Base-by-base conservation (phyloP, 2,888 invertebrate species). In the Phyllotreta cruciferae region DNA sequence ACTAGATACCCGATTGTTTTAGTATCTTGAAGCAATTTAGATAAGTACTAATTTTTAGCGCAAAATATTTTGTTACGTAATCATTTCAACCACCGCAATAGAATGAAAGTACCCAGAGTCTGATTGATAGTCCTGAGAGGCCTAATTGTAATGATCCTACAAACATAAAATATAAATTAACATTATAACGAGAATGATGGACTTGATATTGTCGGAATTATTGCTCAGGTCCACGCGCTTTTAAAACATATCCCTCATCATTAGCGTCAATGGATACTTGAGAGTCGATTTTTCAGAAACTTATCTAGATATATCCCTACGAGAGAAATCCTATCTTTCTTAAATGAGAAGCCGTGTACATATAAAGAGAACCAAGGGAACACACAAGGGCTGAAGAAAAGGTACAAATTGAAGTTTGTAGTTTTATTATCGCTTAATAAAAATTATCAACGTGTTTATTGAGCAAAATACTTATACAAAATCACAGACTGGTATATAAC, bases 161-260 rank as follows among this genome's bases (percentile, higher is more conserved):
- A 62, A 64, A 62, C 68, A 70, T 64, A 60, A 58, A 62, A 68
- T 71, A 66, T 70, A 69, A 70, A 71, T 70, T 65, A 70, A 65
- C 60, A 24, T 56, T 62, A 56, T 54, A 52, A 61, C 66, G 66
- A 69, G 72, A 73, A 70, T 72, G 70, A 73, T 73, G 71, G 67
- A 56, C 64, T 68, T 67, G 67, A 73, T 74, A 71, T 66, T 66
- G 67, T 69, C 69, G 68, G 68, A 69, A 64, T 70, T 70, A 74
- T 74, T 71, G 71, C 69, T 56, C 64, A 65, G 63, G 62, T 62
- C 71, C 60, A 68, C 67, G 57, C 50, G 41, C 65, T 62, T 67
- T 62, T 62, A 57, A 66, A 66, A 64, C 66, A 50, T 61, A 52
- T 45, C 39, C 56, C 52, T 47, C 37, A 53, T 47, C 66, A 66